Evolutionary conservation across 2,888 invertebrate genomes (phyloP).

Genomic region (Mesorhabditis belari): DNA sequence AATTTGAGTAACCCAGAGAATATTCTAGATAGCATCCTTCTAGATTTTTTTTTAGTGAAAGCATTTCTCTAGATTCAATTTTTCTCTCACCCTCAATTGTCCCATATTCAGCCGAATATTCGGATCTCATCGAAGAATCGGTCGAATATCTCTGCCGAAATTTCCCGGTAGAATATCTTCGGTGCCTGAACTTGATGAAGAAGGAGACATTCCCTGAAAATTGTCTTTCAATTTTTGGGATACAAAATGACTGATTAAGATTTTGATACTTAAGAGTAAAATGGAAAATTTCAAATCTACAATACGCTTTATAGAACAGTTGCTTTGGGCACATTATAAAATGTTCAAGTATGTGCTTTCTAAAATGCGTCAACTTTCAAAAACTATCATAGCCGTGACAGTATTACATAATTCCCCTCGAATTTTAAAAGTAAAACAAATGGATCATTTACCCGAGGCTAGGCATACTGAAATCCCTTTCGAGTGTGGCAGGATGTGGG

Average conservation of each 20-base stretch:
- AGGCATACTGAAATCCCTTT: slow-evolving; percentile 45
- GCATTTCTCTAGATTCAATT: background rate
- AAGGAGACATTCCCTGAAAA: background rate
- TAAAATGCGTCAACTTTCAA: too few species aligned
- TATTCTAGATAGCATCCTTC: background rate
- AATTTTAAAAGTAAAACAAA: background rate
- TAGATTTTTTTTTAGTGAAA: too few species aligned
- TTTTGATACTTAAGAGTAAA: background rate
- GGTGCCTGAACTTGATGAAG: background rate
- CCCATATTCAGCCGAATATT: background rate
- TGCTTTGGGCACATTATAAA: too few species aligned
- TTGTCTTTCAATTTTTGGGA: too few species aligned
- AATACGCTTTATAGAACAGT: background rate
- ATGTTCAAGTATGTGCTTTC: too few species aligned
- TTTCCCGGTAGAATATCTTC: too few species aligned
- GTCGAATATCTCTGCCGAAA: too few species aligned
- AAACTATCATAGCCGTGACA: too few species aligned
- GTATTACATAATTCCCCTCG: too few species aligned
- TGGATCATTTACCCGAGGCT: slow-evolving; percentile 37
- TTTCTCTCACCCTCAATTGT: background rate
- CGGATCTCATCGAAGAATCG: background rate
- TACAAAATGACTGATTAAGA: background rate
- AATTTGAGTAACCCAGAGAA: background rate
- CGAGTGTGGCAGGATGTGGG: slow-evolving; percentile 37
- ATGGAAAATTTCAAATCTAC: background rate